phyloP scores from a whole-genome alignment of 2,797 vertebrate genomes.

The Pantherophis alleghaniensis region DNA sequence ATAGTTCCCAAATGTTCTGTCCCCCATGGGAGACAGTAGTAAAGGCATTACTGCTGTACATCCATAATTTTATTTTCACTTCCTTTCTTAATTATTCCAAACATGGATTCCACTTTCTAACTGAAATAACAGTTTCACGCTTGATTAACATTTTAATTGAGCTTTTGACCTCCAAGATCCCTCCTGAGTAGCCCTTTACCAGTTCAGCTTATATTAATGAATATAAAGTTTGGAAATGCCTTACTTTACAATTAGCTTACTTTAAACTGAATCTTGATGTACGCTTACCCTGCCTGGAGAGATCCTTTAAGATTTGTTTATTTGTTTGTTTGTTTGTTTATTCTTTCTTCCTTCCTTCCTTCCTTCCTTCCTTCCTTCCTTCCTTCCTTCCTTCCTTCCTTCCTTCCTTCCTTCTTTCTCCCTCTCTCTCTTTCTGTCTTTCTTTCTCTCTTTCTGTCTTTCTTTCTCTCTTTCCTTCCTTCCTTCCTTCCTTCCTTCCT shows the following conservation, averaged over 20 bases:
- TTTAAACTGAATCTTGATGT: background rate
- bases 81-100: background rate
- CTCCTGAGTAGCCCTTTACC: background rate
- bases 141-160: background rate
- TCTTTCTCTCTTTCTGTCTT: too few species aligned
- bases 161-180: too few species aligned
- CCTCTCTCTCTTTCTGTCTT: too few species aligned
- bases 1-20: background rate
- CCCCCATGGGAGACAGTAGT: too few species aligned
- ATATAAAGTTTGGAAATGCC: background rate
- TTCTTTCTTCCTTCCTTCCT: too few species aligned
- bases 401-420: too few species aligned
- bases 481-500: too few species aligned
- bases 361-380: too few species aligned
- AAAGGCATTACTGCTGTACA: background rate
- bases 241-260: background rate
- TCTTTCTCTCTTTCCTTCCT: too few species aligned
- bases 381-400: accelerated
- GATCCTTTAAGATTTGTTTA: background rate
- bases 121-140: background rate
- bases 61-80: background rate
- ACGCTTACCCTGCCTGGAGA: background rate
- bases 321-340: too few species aligned
- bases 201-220: background rate
- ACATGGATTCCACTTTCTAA: background rate